Base-by-base conservation (phyloP, 2,797 vertebrate genomes). In the Tolypeutes matacus region DNA sequence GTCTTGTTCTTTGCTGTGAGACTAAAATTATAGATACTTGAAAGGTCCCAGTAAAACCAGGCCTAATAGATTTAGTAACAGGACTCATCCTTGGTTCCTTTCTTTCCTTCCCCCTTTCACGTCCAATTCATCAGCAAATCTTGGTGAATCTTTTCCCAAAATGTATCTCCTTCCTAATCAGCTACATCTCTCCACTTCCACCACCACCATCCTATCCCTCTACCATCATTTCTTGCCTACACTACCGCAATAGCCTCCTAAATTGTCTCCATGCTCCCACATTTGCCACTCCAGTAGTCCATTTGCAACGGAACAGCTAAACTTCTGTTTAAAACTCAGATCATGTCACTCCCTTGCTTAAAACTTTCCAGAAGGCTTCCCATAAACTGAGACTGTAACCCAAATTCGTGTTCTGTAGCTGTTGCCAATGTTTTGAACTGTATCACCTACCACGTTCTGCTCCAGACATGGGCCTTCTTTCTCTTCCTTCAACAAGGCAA, bases 281-380 rank as follows among this genome's bases (percentile, higher is more conserved):
- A 27, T n/a, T 10, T 23, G 17, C 2, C 36, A 42, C 12, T 9
- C 1, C 46, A 15, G 2, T 14, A n/a, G 42, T 69, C 62, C 10
- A 17, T 70, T 62, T 67, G 58, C 31, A 64, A 29, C 17, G 27
- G 39, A 15, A 11, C 10, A 17, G 39, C 39, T 34, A 34, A 31
- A 23, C 13, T 85, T 83, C 29, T 78, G 80, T 77, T 90, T 69
- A n/a, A 77, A 83, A 46, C 69, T 67, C 14, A 75, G 25, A 51
- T 81, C 3, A 20, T 7, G 7, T 15, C 39, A 42, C n/a, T 80
- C 1, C n/a, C 34, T 17, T 86, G 18, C 3, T 78, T 46, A 36
- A 65, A 85, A 85, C 18, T 51, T 76, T 73, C 10, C 53, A 75
- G 39, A 69, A 85, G 5, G 3, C 46, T 62, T 81, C 56, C n/a